These are phyloP conservation scores for Mythimna vitellina DNA, from an alignment of 2,888 invertebrate genomes.

Conservation along the genomic window DNA sequence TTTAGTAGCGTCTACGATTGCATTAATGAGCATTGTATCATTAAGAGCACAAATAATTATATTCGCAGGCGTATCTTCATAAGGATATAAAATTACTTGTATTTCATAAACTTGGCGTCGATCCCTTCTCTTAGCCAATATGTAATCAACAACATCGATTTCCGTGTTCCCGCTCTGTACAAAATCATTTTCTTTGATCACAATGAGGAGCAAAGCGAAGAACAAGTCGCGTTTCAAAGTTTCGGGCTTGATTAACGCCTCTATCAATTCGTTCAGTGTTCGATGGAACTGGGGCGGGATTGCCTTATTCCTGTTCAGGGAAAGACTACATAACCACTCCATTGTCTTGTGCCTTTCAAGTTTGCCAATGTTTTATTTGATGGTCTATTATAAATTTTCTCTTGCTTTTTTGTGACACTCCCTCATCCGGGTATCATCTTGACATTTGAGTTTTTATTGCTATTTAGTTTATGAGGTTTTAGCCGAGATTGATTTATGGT, in stretches of 20 bases:
- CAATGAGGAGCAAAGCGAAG: slow-evolving; percentile 72
- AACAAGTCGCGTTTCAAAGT: slow-evolving; percentile 75
- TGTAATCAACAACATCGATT: slow-evolving; percentile 64
- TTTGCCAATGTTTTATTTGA: slow-evolving; percentile 44
- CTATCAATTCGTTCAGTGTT: slow-evolving; percentile 71
- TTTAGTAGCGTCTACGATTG: slow-evolving; percentile 60
- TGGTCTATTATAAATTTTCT: slow-evolving; percentile 36
- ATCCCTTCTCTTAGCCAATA: slow-evolving; percentile 58
- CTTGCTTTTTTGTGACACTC: slow-evolving; percentile 21
- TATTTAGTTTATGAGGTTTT: slow-evolving; percentile 3
- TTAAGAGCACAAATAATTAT: slow-evolving; percentile 64
- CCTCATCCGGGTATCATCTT: slow-evolving; percentile 32
- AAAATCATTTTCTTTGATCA: slow-evolving; percentile 76
- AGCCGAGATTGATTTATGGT: slow-evolving; percentile 10
- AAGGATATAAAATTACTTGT: slow-evolving; percentile 64
- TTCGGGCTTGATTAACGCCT: slow-evolving; percentile 75
- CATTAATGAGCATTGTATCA: slow-evolving; percentile 70
- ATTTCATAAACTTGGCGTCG: slow-evolving; percentile 60
- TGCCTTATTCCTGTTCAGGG: slow-evolving; percentile 64
- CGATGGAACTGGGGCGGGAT: slow-evolving; percentile 67
- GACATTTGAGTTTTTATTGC: slow-evolving; percentile 29
- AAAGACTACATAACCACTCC: slow-evolving; percentile 60
- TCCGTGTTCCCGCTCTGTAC: slow-evolving; percentile 58
- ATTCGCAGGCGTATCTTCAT: slow-evolving; percentile 64
- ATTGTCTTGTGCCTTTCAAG: slow-evolving; percentile 60